Evolutionary conservation across 2,888 invertebrate species (phyloP), one percentile per base, ranked within the genome.

Genomic region (Zaprionus obscuricornis): DNA sequence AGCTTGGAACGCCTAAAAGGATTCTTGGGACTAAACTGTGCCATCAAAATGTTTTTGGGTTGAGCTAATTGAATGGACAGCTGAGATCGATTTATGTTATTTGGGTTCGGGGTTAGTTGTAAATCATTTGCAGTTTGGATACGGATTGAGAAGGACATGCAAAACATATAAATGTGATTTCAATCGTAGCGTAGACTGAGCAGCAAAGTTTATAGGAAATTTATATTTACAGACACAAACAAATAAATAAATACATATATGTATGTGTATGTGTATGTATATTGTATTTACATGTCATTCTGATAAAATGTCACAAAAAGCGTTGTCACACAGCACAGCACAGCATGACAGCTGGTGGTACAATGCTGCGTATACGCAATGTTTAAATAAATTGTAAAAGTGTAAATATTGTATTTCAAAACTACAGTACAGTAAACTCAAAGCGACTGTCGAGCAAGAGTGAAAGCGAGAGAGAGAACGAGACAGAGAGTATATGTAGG

Each of bases 381-480:
- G 78, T 70, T 77, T 52, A 78, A 78, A 78, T 66, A 78, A 81
- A 83, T 76, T 76, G 67, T 63, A 63, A 57, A 58, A 76, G 71
- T 67, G 79, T 71, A 83, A 79, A 81, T 79, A 83, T 76, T 79
- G 69, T 65, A 66, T 74, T 76, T 66, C 52, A 54, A 50, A 51
- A 54, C 63, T 50, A 31, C 46, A 39, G 42, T 29, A 60, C 39
- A 56, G 51, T n/a, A 55, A 45, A 47, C 22, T 17, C 13, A 7
- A 13, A 14, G 8, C n/a, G 10, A 37, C 2, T 17, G 37, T 37
- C 18, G 11, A 20, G 37, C 10, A 4, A 4, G 34, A 13, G 13
- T 34, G 11, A 10, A 8, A 17, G 14, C 5, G 10, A 1, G 4
- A 34, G 8, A 17, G 6, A 46, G 22, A 3, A n/a, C n/a, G 14